Evolutionary conservation across 2,888 invertebrate genomes (phyloP), one percentile per base, ranked within the genome.

Genomic region (Parascotia fuliginaria): DNA sequence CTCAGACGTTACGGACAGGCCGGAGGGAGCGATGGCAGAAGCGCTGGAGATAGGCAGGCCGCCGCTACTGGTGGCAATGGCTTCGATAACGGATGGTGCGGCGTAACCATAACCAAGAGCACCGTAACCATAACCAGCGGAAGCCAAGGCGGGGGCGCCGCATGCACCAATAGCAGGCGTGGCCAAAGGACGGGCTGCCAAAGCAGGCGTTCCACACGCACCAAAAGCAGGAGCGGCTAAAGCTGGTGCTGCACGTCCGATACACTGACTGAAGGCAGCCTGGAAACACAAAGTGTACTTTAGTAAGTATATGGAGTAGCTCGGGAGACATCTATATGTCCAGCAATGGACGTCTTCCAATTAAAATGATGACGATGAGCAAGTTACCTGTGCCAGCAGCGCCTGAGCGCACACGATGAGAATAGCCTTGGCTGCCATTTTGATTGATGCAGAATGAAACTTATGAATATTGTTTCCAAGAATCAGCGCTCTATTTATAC

Each of bases 11-110:
- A 53, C n/a, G 4, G 53, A 40, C 14, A 53, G 11, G 11, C 46
- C 46, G 6, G 11, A n/a, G 15, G 33, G 44, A n/a, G 51, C 40
- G 27, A 45, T 24, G 15, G 54, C 14, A 15, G 55, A 55, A n/a
- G 19, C 11, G 22, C 55, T 50, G 16, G 37, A 12, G 11, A 46
- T 37, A 2, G 44, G 42, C 2, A 52, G 40, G 9, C 54, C 55
- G 0, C 45, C 48, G 2, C 65, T 65, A 2, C 59, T 58, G 40
- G 65, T 64, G 0, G 55, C 37, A 2, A 37, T 37, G 27, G 37
- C 42, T 6, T 48, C 42, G 7, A 48, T 4, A 3, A 16, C 31
- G 1, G 42, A 16, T 13, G 24, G 24, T 7, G 24, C 3, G 0
- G 5, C 28, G 3, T 19, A 29, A 45, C 12, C 31, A 31, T 12